Evolutionary conservation across 2,888 invertebrate genomes (phyloP).

Genomic region (Eretmocerus hayati): DNA sequence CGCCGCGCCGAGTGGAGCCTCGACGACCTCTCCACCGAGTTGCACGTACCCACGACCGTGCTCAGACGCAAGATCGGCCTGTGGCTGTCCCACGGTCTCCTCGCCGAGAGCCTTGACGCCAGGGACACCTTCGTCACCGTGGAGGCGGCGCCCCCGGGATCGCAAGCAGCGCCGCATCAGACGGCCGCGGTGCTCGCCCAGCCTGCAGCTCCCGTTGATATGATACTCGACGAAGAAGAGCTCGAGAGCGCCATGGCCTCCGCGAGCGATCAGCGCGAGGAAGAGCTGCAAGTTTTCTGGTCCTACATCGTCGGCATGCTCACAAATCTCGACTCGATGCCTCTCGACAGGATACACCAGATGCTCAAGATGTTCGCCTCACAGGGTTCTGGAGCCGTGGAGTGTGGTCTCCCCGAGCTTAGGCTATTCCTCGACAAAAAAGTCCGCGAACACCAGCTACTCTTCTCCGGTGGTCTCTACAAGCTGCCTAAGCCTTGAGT

Average conservation of each 20-base stretch:
- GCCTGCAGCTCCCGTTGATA: conserved; percentile 51
- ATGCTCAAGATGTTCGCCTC: conserved; percentile 97
- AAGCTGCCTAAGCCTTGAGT: conserved; percentile 67
- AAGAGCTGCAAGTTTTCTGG: conserved; percentile 92
- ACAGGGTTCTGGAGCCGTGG: conserved; percentile 78
- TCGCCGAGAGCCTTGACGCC: conserved; percentile 69
- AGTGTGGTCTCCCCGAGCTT: conserved; percentile 82
- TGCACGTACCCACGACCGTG: conserved; percentile 82
- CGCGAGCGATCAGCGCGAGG: conserved; percentile 87
- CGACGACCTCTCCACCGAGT: conserved; percentile 74
- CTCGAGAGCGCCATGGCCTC: conserved; percentile 91
- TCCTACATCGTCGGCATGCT: conserved; percentile 96
- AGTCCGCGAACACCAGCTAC: conserved; percentile 82
- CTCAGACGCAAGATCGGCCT: conserved; percentile 81
- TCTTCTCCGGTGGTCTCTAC: conserved; percentile 81
- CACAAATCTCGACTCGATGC: conserved; percentile 86
- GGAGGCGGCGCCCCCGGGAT: conserved; percentile 52
- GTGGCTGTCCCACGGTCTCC: conserved; percentile 89
- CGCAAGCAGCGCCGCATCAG: conserved; percentile 40
- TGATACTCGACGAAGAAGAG: conserved; percentile 83
- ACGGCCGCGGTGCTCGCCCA: conserved; percentile 26
- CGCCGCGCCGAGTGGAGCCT: conserved; percentile 78
- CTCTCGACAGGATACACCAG: conserved; percentile 87
- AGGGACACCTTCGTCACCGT: conserved; percentile 68
- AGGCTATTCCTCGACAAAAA: conserved; percentile 86